These are phyloP conservation scores for Philhelius pedissequus DNA, from an alignment of 2,888 invertebrate species.

Conservation along the genomic window DNA sequence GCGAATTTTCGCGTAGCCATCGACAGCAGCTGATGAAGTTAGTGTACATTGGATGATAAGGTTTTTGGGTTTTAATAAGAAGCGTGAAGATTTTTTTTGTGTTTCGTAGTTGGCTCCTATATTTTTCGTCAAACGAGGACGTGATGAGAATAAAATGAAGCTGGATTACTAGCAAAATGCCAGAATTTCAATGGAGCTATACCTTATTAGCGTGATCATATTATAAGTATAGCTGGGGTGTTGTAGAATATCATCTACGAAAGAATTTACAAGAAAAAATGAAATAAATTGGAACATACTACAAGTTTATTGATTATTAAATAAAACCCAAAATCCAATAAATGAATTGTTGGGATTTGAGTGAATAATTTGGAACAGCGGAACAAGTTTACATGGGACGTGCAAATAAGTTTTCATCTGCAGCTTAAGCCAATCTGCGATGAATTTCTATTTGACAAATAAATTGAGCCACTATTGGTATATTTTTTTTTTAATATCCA, in stretches of 20 bases:
- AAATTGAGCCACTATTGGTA: no score
- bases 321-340: constrained; percentile 3
- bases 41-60: constrained; percentile 16
- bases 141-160: constrained; percentile 44
- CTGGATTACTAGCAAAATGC: background rate
- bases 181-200: constrained; percentile 15
- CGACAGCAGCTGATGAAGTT: constrained; percentile 8
- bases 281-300: background rate
- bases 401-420: background rate
- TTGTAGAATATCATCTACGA: background rate
- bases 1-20: background rate
- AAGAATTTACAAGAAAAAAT: background rate
- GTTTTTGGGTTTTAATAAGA: background rate
- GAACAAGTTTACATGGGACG: background rate
- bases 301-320: constrained; percentile 30
- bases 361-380: background rate
- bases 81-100: background rate
- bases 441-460: background rate
- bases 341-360: constrained; percentile 14
- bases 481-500: no score
- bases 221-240: constrained; percentile 5
- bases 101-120: background rate
- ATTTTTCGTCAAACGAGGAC: constrained; percentile 1
- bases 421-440: background rate
- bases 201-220: constrained; percentile 50